Evolutionary conservation across 1,140 invertebrate genomes (phyloP).

Genomic region (Dinoponera quadriceps): DNA sequence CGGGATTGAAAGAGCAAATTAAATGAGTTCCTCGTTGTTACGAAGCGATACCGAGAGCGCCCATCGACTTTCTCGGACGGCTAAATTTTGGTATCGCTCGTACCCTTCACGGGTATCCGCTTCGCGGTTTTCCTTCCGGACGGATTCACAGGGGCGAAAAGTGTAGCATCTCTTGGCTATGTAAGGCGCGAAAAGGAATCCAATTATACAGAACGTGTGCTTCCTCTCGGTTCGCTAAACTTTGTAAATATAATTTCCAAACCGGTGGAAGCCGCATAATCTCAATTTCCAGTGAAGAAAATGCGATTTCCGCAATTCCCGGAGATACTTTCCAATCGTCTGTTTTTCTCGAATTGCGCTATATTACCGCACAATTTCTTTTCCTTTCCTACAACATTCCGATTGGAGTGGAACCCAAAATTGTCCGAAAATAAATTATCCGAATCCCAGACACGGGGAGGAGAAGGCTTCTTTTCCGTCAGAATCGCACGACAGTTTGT

Average conservation of each 20-base stretch:
- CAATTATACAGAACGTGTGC: not conserved
- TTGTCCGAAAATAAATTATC: no score
- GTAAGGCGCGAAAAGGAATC: not conserved
- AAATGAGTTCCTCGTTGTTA: not conserved
- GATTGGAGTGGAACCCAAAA: no score
- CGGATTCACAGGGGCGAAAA: not conserved
- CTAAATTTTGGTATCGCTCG: slow-evolving; percentile 34
- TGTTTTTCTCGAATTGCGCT: no score
- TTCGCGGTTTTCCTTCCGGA: slow-evolving; percentile 75
- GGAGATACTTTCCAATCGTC: no score
- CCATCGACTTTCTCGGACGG: slow-evolving; percentile 22
- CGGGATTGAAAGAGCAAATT: slow-evolving; percentile 21
- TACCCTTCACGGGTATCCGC: slow-evolving; percentile 44
- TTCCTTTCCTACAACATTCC: no score
- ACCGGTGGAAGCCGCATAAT: not conserved
- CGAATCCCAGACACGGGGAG: no score
- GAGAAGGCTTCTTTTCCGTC: no score
- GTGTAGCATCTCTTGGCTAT: not conserved
- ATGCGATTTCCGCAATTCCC: no score
- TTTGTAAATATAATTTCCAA: not conserved
- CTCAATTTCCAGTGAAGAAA: no score
- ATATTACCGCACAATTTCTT: no score
- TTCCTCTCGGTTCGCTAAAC: not conserved
- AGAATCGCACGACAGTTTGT: no score
- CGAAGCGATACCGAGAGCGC: not conserved